Evolutionary conservation across 2,888 invertebrate species (phyloP), one percentile per base, ranked within the genome.

Genomic region (Eupeodes luniger): DNA sequence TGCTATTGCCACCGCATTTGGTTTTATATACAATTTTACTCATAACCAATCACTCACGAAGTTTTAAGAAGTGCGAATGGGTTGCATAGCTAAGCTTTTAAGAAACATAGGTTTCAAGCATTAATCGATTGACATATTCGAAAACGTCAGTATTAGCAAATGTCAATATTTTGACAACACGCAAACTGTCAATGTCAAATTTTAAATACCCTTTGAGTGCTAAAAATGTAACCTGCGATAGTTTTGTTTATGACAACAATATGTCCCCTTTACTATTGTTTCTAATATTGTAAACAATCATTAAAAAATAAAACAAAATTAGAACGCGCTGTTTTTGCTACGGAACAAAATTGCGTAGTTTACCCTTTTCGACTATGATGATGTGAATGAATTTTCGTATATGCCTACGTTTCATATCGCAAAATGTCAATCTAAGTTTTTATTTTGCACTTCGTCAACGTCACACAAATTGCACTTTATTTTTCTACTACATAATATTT

Each of bases 321-420:
- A 55, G 72, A 80, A 72, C 80, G 53, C 80, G 16, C 64, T 66
- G 53, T 55, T 70, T 55, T 51, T 55, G 64, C 62, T 36, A 40
- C 57, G 14, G 3, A 44, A n/a, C 27, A 61, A 69, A 70, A 61
- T 40, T 79, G 79, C 79, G 69, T 79, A 70, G 70, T 72, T 66
- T 57, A 9, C 5, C 66, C 11, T 14, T 12, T 51, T 49, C 19
- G 51, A 19, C 77, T 16, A 27, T 27, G 27, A 27, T 27, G 27
- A 64, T 55, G 40, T 66, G 66, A 77, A 77, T 77, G 77, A 66
- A 77, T 77, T 77, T 77, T 47, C 12, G 10, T 12, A 4, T 47
- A 11, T 3, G 27, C 27, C 27, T 27, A 27, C 27, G 47, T 11
- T 40, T 66, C 77, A 57, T 66, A 77, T 77, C 77, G 66, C 66